These are phyloP conservation scores for Sebastes iracundus DNA, from an alignment of 2,797 vertebrate genomes.

Conservation along the genomic window DNA sequence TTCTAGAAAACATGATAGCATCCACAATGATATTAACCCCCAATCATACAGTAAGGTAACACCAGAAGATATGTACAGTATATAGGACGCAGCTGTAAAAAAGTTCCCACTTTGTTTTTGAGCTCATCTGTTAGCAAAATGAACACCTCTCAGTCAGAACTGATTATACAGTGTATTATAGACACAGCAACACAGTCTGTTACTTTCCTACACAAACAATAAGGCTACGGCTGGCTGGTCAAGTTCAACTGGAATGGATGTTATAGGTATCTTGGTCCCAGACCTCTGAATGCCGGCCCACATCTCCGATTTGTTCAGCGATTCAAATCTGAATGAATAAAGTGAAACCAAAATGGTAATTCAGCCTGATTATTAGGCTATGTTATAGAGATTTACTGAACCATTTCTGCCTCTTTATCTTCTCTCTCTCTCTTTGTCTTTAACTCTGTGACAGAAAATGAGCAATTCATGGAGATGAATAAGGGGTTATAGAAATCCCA, in stretches of 20 bases:
- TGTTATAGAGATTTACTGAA: constrained; percentile 42
- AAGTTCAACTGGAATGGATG: constrained; percentile 38
- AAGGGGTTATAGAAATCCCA: constrained; percentile 9
- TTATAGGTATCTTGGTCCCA: constrained; percentile 7
- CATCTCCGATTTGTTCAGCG: constrained; percentile 31
- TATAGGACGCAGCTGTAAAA: not conserved
- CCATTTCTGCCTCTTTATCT: constrained; percentile 32
- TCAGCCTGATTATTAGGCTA: constrained; percentile 42
- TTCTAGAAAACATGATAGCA: not conserved
- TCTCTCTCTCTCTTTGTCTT: constrained; percentile 36
- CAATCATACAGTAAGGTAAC: not conserved
- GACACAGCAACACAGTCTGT: constrained; percentile 8
- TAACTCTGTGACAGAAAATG: constrained; percentile 33
- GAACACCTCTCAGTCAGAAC: not conserved
- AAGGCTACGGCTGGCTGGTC: constrained; percentile 26
- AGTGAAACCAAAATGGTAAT: constrained; percentile 41
- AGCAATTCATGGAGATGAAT: constrained; percentile 26
- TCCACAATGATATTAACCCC: not conserved
- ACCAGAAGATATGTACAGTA: not conserved
- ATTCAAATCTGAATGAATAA: constrained; percentile 29
- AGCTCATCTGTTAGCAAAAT: not conserved
- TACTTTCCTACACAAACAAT: constrained; percentile 31
- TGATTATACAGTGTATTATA: not conserved
- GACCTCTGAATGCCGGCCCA: constrained; percentile 24
- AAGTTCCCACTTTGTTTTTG: not conserved